Evolutionary conservation across 1,140 invertebrate species (phyloP), one percentile per base, ranked within the genome.

Genomic region (Papilio polytes): DNA sequence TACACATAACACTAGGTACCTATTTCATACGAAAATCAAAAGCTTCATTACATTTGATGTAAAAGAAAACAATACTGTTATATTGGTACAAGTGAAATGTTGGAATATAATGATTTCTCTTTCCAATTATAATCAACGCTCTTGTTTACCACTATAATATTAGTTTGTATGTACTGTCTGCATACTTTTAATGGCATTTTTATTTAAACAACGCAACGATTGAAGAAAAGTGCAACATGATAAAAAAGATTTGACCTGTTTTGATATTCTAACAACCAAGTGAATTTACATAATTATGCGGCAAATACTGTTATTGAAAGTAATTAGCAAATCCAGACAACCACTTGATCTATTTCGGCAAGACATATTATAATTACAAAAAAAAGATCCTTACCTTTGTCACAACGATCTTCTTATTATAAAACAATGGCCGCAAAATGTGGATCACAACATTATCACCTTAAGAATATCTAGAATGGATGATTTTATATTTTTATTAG

Each of bases 281-380:
- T 41, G 36, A 41, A 41, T 63, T 63, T 26, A 63, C 59, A 63
- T 63, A 26, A 56, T 77, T 56, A 77, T 77, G 26, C 20, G 15
- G 26, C 48, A 53, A 76, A 53, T 74, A 74, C n/a, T 63, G 84
- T 70, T 84, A 83, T 80, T 59, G 48, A 83, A 66, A 86, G 83
- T 83, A 85, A 81, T 83, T 80, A 78, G 81, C 74, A 85, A 81
- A 85, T 86, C 83, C 80, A 78, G 84, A 85, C 84, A 85, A 83
- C 83, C 85, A 91, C 87, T 86, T 86, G 83, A 86, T 90, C 88
- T 87, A 88, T 89, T 89, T 88, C 86, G 86, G 87, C 85, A 84
- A 78, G 82, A 73, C 81, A 84, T 82, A 78, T 82, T 84, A 78
- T 82, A 53, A 53, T 66, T 73, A 51, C 74, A 15, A 59, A 80